phyloP scores from a whole-genome alignment of 2,888 invertebrate genomes.

The Ceriagrion tenellum region DNA sequence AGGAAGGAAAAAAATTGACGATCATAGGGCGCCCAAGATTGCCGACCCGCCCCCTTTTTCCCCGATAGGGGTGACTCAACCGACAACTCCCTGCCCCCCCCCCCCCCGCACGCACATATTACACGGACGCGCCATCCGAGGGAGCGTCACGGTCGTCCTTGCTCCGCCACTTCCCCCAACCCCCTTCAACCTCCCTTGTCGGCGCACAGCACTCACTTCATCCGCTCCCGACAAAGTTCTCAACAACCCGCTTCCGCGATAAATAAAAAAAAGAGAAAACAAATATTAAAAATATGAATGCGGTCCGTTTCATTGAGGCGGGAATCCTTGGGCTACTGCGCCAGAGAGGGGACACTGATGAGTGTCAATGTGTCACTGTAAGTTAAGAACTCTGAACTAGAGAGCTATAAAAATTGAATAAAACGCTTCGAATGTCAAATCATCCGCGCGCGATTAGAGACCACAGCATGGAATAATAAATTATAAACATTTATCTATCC shows the following conservation, averaged over 20 bases:
- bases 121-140: not conserved
- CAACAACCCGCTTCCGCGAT: conserved; percentile 9
- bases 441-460: too few relatives aligned
- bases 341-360: not conserved
- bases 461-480: too few relatives aligned
- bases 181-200: not conserved
- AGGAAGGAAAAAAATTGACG: not conserved
- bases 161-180: not conserved
- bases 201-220: not conserved
- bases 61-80: conserved; percentile 25
- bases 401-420: too few relatives aligned
- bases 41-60: conserved; percentile 6
- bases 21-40: not conserved
- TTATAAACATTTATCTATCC: too few relatives aligned
- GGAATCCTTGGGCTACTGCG: not conserved
- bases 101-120: not conserved
- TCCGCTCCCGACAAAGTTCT: conserved; percentile 15
- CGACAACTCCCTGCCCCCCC: not conserved
- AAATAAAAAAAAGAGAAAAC: not conserved
- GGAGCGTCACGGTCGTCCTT: conserved; percentile 23
- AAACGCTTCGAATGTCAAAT: too few relatives aligned
- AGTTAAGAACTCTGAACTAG: not conserved
- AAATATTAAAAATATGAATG: not conserved
- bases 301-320: not conserved
- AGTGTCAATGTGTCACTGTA: not conserved